Conservation (phyloP, 2,113 vertebrate genomes). For the Cariama cristata region DNA sequence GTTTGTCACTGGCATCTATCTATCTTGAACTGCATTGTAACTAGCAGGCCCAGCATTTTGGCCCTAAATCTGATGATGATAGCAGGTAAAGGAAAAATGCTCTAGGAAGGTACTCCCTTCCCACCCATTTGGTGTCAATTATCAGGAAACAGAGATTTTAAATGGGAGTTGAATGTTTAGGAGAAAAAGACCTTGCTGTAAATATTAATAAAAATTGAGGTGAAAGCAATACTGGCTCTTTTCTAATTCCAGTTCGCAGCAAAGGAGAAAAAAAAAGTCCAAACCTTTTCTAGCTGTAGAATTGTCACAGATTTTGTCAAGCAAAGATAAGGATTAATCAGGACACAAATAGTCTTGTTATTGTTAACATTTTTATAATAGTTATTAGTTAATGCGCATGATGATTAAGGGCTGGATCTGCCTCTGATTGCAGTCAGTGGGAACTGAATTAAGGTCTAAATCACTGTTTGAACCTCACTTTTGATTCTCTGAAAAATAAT, state of each 20-base stretch:
- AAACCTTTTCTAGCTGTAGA: not conserved
- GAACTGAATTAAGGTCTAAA: conserved; percentile 49
- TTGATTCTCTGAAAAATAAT: conserved; percentile 61
- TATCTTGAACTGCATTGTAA: not conserved
- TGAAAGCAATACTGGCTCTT: not conserved
- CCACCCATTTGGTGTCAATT: not conserved
- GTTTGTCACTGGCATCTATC: not conserved
- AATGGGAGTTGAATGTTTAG: not conserved
- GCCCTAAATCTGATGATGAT: not conserved
- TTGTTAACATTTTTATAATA: conserved; percentile 49
- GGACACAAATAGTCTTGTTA: not conserved
- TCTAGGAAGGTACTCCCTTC: not conserved
- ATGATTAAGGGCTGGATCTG: conserved; percentile 41
- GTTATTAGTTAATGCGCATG: conserved; percentile 29
- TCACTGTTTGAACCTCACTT: conserved; percentile 42
- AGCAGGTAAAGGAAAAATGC: not conserved
- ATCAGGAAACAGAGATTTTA: not conserved
- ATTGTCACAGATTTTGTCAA: not conserved
- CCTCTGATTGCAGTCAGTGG: conserved; percentile 42
- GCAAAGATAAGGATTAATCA: conserved; percentile 21
- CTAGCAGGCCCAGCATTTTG: not conserved
- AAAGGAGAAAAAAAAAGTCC: not conserved
- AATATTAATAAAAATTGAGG: not conserved
- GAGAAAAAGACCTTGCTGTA: not conserved
- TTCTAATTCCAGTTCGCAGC: not conserved